phyloP scores from a whole-genome alignment of 2,113 vertebrate genomes.

The Sapajus apella region DNA sequence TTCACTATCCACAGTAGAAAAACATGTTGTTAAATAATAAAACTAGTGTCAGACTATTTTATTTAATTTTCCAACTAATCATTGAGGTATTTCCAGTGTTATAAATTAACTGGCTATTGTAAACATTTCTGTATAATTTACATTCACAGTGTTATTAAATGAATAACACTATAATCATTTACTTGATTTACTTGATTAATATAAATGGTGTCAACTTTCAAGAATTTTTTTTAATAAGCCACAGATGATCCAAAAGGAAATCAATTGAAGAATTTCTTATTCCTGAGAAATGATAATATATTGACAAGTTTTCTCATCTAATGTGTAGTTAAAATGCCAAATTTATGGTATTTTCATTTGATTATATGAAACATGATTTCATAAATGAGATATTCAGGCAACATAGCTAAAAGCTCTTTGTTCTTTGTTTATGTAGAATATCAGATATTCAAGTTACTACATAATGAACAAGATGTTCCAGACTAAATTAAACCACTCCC shows the following conservation, averaged over 20 bases:
- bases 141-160: neutral
- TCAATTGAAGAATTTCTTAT: constrained; percentile 8
- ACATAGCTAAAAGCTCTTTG: neutral
- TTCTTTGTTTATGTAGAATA: neutral
- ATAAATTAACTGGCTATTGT: neutral
- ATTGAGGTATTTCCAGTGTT: constrained; percentile 36
- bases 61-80: constrained; percentile 27
- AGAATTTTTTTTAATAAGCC: neutral
- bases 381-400: neutral
- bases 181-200: constrained; percentile 3
- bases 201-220: constrained; percentile 27
- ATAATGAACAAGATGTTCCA: neutral
- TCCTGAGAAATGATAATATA: neutral
- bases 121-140: constrained; percentile 25
- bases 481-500: neutral
- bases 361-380: neutral
- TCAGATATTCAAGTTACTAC: neutral
- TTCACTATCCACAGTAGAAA: neutral
- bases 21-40: constrained; percentile 30
- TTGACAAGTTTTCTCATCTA: neutral
- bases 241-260: neutral
- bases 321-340: neutral
- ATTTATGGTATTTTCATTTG: neutral
- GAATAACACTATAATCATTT: neutral
- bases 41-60: neutral